Percentiles rank a stretch among this genome's conserved stretches.
phyloP scores from a whole-genome alignment of 2,113 vertebrate genomes.

The Chlorocebus sabaeus region DNA sequence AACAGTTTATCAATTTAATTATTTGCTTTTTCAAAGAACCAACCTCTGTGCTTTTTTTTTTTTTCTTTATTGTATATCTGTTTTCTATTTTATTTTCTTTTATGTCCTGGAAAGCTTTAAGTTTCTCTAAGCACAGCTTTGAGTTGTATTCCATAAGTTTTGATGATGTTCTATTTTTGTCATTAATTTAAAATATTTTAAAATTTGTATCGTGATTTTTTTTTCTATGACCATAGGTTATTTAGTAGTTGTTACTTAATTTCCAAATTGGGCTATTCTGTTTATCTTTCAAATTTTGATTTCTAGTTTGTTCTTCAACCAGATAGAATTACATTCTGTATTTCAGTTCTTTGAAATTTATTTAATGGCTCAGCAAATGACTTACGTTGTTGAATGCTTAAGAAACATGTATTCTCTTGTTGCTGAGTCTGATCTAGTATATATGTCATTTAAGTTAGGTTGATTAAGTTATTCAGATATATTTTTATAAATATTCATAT shows the following conservation, averaged over 20 bases:
- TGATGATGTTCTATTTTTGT: neutral
- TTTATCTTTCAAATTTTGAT: neutral
- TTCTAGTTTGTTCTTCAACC: neutral
- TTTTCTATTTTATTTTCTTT: neutral
- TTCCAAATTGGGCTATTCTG: neutral
- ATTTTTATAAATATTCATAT: neutral
- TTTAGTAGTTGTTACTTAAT: neutral
- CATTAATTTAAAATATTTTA: slow-evolving; percentile 19
- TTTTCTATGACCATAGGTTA: neutral
- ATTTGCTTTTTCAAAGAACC: neutral
- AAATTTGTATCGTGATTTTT: neutral
- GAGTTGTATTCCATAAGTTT: neutral
- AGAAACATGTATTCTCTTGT: neutral
- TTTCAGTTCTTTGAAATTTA: slow-evolving; percentile 8
- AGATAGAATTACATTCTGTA: neutral
- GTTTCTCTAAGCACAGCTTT: neutral
- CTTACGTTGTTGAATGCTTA: neutral
- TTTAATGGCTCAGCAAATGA: neutral
- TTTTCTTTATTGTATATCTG: neutral
- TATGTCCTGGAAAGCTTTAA: neutral
- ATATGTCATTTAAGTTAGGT: neutral
- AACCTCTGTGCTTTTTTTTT: neutral
- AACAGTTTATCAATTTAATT: neutral
- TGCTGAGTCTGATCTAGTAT: neutral
- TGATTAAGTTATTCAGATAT: neutral